Conservation (phyloP, 2,113 vertebrate species). For the Laticauda laticaudata region DNA sequence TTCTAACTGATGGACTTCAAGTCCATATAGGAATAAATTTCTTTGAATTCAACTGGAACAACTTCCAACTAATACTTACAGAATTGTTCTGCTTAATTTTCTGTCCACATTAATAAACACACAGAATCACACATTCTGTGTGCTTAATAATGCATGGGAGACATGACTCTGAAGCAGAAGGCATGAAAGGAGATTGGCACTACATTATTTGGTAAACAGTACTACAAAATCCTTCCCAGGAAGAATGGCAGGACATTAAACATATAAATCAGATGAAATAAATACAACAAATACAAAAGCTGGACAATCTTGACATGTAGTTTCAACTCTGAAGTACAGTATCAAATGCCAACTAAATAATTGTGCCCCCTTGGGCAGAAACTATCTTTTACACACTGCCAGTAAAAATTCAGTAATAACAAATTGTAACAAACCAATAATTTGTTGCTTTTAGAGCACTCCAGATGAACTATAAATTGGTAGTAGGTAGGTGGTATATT, state of each 20-base stretch:
- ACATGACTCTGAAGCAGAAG: background rate
- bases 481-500: background rate
- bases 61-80: background rate
- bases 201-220: slow-evolving; percentile 38
- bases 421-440: background rate
- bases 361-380: background rate
- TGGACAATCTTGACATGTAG: background rate
- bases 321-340: background rate
- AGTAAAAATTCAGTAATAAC: background rate
- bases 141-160: background rate
- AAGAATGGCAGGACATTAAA: background rate
- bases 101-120: background rate
- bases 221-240: slow-evolving; percentile 35
- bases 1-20: background rate
- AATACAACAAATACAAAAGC: background rate
- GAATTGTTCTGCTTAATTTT: background rate
- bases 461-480: background rate
- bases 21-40: background rate
- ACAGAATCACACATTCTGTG: background rate
- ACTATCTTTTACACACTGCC: background rate
- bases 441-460: background rate
- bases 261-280: background rate
- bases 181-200: background rate
- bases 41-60: background rate
- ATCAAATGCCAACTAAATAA: background rate